phyloP scores from a whole-genome alignment of 1,140 invertebrate genomes.

The Procambarus virginalis region DNA sequence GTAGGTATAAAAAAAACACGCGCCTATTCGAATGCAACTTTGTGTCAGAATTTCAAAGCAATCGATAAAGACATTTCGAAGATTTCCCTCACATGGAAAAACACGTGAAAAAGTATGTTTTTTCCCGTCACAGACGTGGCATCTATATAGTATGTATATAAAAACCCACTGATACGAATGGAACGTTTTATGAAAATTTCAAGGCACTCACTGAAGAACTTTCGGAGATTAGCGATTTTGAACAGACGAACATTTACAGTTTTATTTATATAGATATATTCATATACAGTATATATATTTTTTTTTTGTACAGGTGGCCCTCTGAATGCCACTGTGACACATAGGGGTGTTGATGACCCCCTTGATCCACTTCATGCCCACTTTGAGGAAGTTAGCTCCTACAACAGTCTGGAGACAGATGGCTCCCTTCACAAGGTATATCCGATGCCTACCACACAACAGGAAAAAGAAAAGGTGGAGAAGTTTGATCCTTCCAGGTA shows the following conservation, averaged over 20 bases:
- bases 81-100: background rate
- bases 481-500: constrained; percentile 39
- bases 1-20: too few relatives aligned
- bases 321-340: background rate
- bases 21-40: too few relatives aligned
- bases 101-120: too few relatives aligned
- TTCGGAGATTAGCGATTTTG: too few relatives aligned
- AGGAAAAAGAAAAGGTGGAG: constrained; percentile 49
- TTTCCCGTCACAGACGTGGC: too few relatives aligned
- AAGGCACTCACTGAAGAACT: too few relatives aligned
- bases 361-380: background rate
- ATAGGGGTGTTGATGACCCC: background rate
- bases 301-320: background rate
- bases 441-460: constrained; percentile 33
- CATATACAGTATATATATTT: background rate
- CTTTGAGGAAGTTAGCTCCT: background rate
- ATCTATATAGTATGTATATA: too few relatives aligned
- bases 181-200: too few relatives aligned
- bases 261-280: too few relatives aligned
- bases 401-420: background rate
- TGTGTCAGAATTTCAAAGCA: too few relatives aligned
- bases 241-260: too few relatives aligned
- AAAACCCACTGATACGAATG: too few relatives aligned
- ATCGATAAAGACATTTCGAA: background rate
- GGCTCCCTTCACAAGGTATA: background rate